Evolutionary conservation across 2,797 vertebrate genomes (phyloP), one percentile per base, ranked within the genome.

Genomic region (Apodemus agrarius): DNA sequence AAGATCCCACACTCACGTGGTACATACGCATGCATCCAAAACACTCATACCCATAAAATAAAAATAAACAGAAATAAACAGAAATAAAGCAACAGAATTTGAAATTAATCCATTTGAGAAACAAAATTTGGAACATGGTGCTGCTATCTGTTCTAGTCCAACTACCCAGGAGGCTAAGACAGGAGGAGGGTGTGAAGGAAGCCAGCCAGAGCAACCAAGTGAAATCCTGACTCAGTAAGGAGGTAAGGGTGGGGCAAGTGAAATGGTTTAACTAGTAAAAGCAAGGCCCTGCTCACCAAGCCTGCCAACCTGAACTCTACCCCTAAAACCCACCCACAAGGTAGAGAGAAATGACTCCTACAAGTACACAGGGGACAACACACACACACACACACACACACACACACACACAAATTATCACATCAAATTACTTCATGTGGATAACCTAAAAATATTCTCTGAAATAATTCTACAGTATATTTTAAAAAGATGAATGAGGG

Each of bases 71-170:
- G 57, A 43, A 43, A 43, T 3, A 43, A 49, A 49, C 46, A 49
- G 46, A 49, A 49, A 49, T 49, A 57, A 81, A 81, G 52, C 59
- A 4, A 81, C 89, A 46, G 85, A 91, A 87, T 75, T 69, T 63
- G 31, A 95, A 95, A 96, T 69, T n/a, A 92, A 87, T 95, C 4
- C 46, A 11, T 8, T 78, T 46, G 89, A 95, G 76, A 95, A 94
- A 93, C 22, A 31, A 92, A 92, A 83, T 63, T 72, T 94, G 84
- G 10, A 40, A 26, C n/a, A 74, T 19, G 2, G 67, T 57, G 49
- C 46, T 57, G 49, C 46, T 74, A 21, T 59, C 49, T 75, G 52
- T 52, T 29, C 49, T 72, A 57, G 19, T 19, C 31, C 67, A 88
- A 21, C 69, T 34, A 43, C 8, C 31, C 29, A 34, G 9, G 59